Conservation (phyloP, 2,797 vertebrate species). For the Periparus ater region DNA sequence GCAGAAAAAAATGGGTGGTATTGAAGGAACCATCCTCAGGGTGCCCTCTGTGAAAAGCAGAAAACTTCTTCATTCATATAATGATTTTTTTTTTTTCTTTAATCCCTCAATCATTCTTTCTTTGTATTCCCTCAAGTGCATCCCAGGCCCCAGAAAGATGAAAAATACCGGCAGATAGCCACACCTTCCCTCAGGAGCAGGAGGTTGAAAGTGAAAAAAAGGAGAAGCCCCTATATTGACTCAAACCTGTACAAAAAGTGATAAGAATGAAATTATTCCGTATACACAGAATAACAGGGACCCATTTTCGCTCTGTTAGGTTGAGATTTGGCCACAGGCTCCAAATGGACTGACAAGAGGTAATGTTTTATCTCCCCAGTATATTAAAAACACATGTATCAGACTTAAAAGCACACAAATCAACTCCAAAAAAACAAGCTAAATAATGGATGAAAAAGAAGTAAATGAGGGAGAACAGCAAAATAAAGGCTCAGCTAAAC, state of each 20-base stretch:
- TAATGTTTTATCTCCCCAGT: not conserved
- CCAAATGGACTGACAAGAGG: not conserved
- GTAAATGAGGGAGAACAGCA: not conserved
- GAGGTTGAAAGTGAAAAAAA: not conserved
- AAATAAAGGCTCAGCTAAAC: not conserved
- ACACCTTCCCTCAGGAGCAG: not conserved
- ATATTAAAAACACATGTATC: not conserved
- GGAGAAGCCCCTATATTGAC: not conserved
- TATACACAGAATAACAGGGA: not conserved
- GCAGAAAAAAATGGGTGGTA: not conserved
- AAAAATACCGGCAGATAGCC: not conserved
- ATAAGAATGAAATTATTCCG: not conserved
- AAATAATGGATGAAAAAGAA: not conserved
- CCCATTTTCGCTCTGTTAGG: not conserved
- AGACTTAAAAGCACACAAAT: not conserved
- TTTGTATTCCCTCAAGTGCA: not conserved
- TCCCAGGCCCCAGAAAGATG: not conserved
- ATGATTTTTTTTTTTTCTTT: not conserved
- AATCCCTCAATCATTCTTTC: not conserved
- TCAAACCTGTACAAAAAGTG: not conserved
- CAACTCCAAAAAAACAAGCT: not conserved
- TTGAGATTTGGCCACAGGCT: not conserved
- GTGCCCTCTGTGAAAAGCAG: not conserved
- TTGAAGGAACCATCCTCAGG: not conserved
- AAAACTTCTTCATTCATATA: not conserved